Conservation (phyloP, 2,113 vertebrate species). For the Garra rufa region DNA sequence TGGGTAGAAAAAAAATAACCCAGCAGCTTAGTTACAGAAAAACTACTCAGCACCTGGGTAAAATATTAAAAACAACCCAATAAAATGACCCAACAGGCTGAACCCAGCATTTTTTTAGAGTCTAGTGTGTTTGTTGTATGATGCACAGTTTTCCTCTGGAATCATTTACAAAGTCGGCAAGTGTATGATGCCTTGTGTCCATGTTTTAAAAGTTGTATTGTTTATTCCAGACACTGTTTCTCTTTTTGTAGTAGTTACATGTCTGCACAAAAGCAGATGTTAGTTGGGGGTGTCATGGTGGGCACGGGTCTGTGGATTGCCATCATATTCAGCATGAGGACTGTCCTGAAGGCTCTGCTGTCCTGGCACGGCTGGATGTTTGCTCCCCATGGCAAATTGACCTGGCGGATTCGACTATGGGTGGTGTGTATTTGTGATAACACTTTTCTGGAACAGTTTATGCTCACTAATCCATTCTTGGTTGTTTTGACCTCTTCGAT, state of each 20-base stretch:
- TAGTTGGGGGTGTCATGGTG: constrained; percentile 82
- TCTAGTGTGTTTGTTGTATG: neutral
- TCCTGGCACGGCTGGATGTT: constrained; percentile 90
- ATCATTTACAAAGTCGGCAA: neutral
- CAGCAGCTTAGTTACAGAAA: too few species aligned
- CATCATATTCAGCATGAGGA: constrained; percentile 84
- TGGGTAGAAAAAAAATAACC: too few species aligned
- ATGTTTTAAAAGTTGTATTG: neutral
- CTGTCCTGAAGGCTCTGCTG: constrained; percentile 82
- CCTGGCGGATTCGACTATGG: constrained; percentile 78
- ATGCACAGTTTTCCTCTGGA: neutral
- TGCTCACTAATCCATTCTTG: neutral
- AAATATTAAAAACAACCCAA: too few species aligned
- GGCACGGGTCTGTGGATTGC: constrained; percentile 86
- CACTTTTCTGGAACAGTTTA: neutral
- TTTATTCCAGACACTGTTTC: neutral
- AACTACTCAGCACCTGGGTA: too few species aligned
- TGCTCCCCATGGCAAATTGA: constrained; percentile 70
- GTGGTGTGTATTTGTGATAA: constrained; percentile 72
- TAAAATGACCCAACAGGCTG: too few species aligned
- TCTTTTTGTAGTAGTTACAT: constrained; percentile 72
- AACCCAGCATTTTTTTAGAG: too few species aligned
- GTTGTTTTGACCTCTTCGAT: neutral
- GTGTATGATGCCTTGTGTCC: neutral
- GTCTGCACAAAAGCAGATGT: constrained; percentile 79